Base-by-base conservation (phyloP, 2,888 invertebrate species). In the Bellardia pandia region DNA sequence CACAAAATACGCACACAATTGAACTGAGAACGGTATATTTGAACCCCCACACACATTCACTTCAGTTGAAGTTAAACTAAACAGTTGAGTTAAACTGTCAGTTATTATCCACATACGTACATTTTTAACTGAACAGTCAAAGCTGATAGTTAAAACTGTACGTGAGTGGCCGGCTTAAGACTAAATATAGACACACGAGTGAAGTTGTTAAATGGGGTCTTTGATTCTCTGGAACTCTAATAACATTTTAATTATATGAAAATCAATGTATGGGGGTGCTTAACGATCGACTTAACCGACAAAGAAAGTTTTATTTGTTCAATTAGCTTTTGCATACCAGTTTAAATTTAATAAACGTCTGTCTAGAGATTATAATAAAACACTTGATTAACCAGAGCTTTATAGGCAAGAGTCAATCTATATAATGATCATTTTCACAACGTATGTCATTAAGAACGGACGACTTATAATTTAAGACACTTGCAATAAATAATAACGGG, bases 381-480 rank as follows among this genome's bases (percentile, higher is more conserved):
- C 8, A 13, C 53, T 81, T 64, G 3, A 79, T 83, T 69, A 75
- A 75, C 30, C 42, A 16, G 60, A 85, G 79, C 81, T 86, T 76
- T 62, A 86, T 71, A 83, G 62, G 37, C 62, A 69, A 85, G 48
- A 76, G 42, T 37, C 14, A 48, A 74, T 48, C 51, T 56, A 56
- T 84, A 62, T 33, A 48, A 40, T 16, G 68, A n/a, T 87, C 87
- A 87, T 77, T 85, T 78, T 56, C 56, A 74, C 62, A 85, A 30
- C 74, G 81, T 80, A 77, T 60, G 80, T 53, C 64, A 75, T 64
- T 9, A 30, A 48, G 69, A 62, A 69, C 81, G 77, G 68, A 78
- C 74, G 74, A n/a, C n/a, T 58, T n/a, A 64, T 64, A 14, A 60
- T 68, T 40, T 48, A 6, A 42, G 62, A 53, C 40, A 53, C n/a